Evolutionary conservation across 2,888 invertebrate genomes (phyloP).

Genomic region (Gari tellinella): DNA sequence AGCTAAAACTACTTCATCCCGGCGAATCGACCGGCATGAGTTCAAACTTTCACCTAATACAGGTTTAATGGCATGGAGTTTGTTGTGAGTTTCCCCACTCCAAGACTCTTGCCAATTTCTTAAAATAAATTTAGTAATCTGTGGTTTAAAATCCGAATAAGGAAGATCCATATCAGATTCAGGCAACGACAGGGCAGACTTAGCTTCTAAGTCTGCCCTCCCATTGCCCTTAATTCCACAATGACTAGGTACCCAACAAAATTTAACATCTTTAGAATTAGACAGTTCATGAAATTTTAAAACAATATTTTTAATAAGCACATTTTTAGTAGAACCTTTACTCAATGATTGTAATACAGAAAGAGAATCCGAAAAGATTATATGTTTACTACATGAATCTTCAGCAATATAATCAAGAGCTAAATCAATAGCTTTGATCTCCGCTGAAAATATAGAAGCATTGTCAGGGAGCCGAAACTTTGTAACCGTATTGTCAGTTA

Average conservation of each 20-base stretch:
- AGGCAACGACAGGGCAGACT: background rate
- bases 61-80: constrained; percentile 11
- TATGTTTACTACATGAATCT: too few species aligned
- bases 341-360: too few species aligned
- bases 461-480: too few species aligned
- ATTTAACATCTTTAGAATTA: constrained; percentile 36
- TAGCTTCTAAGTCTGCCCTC: constrained; percentile 4
- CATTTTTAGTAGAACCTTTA: too few species aligned
- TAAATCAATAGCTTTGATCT: too few species aligned
- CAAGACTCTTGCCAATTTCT: constrained; percentile 14
- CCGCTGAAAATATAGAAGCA: too few species aligned
- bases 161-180: constrained; percentile 3
- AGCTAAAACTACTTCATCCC: constrained; percentile 17
- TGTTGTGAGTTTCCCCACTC: constrained; percentile 4
- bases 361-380: too few species aligned
- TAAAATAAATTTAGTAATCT: constrained; percentile 4
- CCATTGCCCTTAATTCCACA: constrained; percentile 20
- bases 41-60: background rate
- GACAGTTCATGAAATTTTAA: background rate
- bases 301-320: too few species aligned
- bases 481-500: too few species aligned
- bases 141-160: constrained; percentile 12
- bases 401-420: too few species aligned
- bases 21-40: background rate
- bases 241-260: constrained; percentile 15